Base-by-base conservation (phyloP, 1,140 invertebrate species). In the Cepaea nemoralis region DNA sequence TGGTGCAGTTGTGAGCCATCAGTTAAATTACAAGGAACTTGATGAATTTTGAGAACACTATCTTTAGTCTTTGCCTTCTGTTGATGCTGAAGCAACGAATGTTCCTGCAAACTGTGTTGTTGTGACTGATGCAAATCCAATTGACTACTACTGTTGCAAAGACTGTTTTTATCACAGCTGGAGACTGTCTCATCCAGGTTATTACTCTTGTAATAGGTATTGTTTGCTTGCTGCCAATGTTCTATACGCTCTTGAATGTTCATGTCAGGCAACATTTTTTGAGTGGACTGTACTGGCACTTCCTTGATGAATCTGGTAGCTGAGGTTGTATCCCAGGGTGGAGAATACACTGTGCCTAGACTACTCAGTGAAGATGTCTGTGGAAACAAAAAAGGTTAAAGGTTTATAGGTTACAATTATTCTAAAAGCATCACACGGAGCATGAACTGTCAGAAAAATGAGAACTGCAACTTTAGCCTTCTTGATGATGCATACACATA, bases 311-410 rank as follows among this genome's bases (percentile, higher is more conserved):
- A 89, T 76, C 94, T 94, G 82, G 95, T 95, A 95, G 95, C 95
- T 71, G 94, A 93, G 12, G 94, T 94, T 80, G 94, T 95, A 87
- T 96, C 95, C 95, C 96, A 96, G 0, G 95, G 95, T 87, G 95
- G 95, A 14, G 94, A 96, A 89, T 96, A 96, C 10, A 95, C 94
- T 3, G 96, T 96, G 87, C 94, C 92, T 24, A 91, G 91, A 82
- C 93, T 93, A 81, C 91, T 92, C 5, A 86, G n/a, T 83, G 77
- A 19, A 86, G 83, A 27, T 12, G 84, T 71, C 66, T 86, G 86
- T 67, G 8, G 19, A 48, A 48, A 8, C 8, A 48, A 48, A 48
- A 48, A 19, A 48, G n/a, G n/a, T n/a, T n/a, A n/a, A n/a, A n/a
- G n/a, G n/a, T n/a, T n/a, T n/a, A n/a, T n/a, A n/a, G n/a, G n/a